Base-by-base conservation (phyloP, 2,113 vertebrate genomes). In the Nicator chloris region DNA sequence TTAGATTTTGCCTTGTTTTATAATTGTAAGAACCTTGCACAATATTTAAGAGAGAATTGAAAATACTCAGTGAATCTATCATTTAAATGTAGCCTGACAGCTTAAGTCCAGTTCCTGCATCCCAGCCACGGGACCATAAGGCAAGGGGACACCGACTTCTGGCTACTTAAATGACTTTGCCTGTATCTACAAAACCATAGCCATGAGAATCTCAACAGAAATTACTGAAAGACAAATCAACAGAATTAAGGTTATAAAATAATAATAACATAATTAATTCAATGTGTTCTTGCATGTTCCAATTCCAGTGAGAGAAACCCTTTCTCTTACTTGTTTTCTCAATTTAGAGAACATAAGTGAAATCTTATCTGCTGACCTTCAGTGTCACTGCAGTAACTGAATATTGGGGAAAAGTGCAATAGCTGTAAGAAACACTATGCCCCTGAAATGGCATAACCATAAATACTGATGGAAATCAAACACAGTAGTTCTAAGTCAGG, bases 101-200 rank as follows among this genome's bases (percentile, higher is more conserved):
- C 23, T 24, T 27, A 21, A 56, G 33, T 44, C 22, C 30, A 23
- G 8, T 22, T 82, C 30, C 70, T 72, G 35, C 31, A 31, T 16
- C 28, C 15, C 53, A 82, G 2, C 15, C n/a, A 40, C 0, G 0
- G 18, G 30, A 9, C 13, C 50, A 35, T 31, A 65, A 63, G 12
- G 4, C 39, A 51, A 76, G 17, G 26, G 4, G 7, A 15, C 15
- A 70, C 10, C 0, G 0, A 3, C 60, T 86, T 78, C 45, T 54
- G 31, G 14, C 23, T 49, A 45, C 40, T 85, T 79, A 40, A 64
- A 56, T 27, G 44, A 51, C 30, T 71, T 84, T 17, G 8, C 9
- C 54, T 77, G 5, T 44, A 70, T 37, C 16, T 83, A 59, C 30
- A 71, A 79, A 90, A 82, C 11, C 59, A 73, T 6, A 63, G 23